Conservation (phyloP, 2,888 invertebrate species). For the Pelosia muscerda region DNA sequence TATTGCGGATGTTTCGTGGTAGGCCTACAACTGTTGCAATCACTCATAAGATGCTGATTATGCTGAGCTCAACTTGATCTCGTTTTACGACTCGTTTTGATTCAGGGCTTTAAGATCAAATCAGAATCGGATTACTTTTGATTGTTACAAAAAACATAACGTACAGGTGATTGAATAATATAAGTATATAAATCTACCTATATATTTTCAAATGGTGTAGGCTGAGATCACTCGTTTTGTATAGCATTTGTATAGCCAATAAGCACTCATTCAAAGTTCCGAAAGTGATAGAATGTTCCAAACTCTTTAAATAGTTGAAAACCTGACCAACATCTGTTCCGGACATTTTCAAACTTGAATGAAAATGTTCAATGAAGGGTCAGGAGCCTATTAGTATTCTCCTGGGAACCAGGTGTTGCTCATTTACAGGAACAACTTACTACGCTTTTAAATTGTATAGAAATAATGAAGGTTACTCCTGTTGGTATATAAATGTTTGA, state of each 20-base stretch:
- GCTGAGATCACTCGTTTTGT: too few species aligned
- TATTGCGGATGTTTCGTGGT: too few species aligned
- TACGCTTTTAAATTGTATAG: background rate
- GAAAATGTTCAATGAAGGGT: constrained; percentile 41
- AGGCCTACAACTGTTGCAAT: background rate
- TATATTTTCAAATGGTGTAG: background rate
- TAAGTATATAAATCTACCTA: background rate
- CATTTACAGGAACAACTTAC: constrained; percentile 26
- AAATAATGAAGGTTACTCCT: background rate
- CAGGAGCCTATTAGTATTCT: constrained; percentile 41
- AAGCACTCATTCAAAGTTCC: background rate
- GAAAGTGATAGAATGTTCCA: background rate
- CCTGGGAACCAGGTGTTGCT: constrained; percentile 35
- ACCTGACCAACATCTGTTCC: constrained; percentile 7
- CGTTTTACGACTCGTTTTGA: constrained; percentile 9
- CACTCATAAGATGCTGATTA: background rate
- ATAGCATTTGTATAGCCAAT: background rate
- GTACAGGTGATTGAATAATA: background rate
- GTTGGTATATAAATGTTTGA: background rate
- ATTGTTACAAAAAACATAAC: background rate
- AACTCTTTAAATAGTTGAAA: constrained; percentile 5
- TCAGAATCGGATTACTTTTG: background rate
- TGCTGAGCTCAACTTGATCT: constrained; percentile 3
- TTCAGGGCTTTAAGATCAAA: constrained; percentile 3
- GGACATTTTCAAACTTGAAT: constrained; percentile 32